phyloP scores from a whole-genome alignment of 2,888 invertebrate species.

The Buathra laborator region DNA sequence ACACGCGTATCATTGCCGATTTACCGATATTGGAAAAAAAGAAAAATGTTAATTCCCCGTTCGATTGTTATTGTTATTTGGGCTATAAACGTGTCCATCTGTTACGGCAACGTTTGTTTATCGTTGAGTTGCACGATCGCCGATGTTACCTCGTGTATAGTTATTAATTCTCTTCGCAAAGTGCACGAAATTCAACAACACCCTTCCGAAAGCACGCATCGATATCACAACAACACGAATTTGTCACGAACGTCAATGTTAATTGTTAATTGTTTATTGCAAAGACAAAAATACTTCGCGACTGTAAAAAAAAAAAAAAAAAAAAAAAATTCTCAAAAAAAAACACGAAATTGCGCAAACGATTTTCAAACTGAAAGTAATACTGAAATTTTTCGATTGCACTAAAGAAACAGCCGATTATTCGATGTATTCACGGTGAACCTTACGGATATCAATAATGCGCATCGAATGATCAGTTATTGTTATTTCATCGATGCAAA shows the following conservation, averaged over 20 bases:
- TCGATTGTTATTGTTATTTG: conserved; percentile 52
- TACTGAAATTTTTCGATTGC: conserved; percentile 44
- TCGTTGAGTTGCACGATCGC: conserved; percentile 72
- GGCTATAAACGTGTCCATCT: conserved; percentile 38
- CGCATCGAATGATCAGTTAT: conserved; percentile 52
- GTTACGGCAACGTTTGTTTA: conserved; percentile 71
- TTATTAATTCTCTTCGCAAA: conserved; percentile 3
- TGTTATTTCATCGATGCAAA: conserved; percentile 45
- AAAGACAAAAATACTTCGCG: conserved; percentile 54
- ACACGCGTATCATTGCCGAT: conserved; percentile 20
- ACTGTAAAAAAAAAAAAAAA: conserved; percentile 40
- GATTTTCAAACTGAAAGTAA: conserved; percentile 36
- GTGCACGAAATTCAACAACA: conserved; percentile 25
- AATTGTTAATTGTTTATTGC: conserved; percentile 59
- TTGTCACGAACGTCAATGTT: conserved; percentile 22
- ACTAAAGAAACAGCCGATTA: conserved; percentile 7
- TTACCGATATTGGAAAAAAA: conserved; percentile 33
- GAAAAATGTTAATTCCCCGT: conserved; percentile 25
- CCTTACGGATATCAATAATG: conserved; percentile 46
- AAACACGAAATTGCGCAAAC: conserved; percentile 16
- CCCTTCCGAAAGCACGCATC: not conserved
- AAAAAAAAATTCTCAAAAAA: conserved; percentile 13
- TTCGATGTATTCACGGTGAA: conserved; percentile 53
- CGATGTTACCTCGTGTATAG: conserved; percentile 68
- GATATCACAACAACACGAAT: conserved; percentile 33